phyloP scores from a whole-genome alignment of 2,113 vertebrate genomes.

The Phrynosoma platyrhinos region DNA sequence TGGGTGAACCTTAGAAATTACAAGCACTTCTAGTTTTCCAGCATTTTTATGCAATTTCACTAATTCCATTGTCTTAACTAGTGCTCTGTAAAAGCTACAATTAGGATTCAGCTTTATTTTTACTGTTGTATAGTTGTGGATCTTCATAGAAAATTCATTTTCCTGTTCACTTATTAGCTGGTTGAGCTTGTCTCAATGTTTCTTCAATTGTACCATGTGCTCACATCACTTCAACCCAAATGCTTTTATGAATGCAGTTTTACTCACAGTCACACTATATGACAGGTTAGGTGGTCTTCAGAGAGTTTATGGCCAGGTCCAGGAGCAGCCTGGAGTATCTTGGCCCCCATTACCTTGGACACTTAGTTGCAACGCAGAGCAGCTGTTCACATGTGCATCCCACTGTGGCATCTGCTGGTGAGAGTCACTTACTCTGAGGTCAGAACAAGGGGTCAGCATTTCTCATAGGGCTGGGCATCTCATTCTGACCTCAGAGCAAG shows the following conservation, averaged over 20 bases:
- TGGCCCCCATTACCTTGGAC: too few species aligned
- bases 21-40: constrained; percentile 1
- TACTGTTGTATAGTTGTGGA: not conserved
- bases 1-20: constrained; percentile 11
- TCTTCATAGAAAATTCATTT: not conserved
- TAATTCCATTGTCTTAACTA: not conserved
- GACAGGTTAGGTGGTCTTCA: not conserved
- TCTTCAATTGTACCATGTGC: not conserved
- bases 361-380: too few species aligned
- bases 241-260: not conserved
- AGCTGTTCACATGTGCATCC: too few species aligned
- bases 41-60: not conserved
- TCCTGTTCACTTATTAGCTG: not conserved
- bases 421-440: too few species aligned
- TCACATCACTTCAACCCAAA: not conserved
- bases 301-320: not conserved
- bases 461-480: too few species aligned
- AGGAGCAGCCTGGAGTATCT: too few species aligned
- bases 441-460: too few species aligned
- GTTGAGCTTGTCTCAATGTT: not conserved
- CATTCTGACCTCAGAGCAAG: too few species aligned
- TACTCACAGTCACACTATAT: not conserved
- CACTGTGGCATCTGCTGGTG: too few species aligned
- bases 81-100: not conserved
- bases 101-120: not conserved